These are phyloP conservation scores for Andricus curvator DNA, from an alignment of 2,888 invertebrate species.

Conservation along the genomic window DNA sequence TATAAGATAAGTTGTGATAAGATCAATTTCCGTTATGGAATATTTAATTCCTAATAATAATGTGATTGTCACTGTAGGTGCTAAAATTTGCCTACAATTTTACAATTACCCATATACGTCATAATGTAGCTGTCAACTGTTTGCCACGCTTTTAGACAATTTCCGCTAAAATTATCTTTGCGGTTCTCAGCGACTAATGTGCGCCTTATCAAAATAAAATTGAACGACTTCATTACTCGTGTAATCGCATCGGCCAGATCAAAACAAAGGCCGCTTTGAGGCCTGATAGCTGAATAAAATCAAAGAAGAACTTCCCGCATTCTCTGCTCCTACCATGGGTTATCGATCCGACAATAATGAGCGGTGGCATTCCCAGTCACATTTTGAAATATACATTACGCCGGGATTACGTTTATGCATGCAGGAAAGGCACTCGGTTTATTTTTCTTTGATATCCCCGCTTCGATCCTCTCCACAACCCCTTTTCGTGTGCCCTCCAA, in stretches of 20 bases:
- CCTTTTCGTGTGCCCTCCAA: constrained; percentile 44
- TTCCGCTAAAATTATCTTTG: no score
- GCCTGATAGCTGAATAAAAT: not conserved
- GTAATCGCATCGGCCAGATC: not conserved
- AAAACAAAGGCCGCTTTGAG: not conserved
- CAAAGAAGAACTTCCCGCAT: not conserved
- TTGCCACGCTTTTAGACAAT: no score
- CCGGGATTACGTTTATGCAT: constrained; percentile 76
- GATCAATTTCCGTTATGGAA: no score
- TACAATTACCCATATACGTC: no score
- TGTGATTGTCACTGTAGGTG: no score
- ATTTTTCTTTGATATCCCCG: constrained; percentile 77
- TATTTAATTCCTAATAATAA: no score
- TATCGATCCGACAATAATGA: constrained; percentile 72
- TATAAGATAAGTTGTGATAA: no score
- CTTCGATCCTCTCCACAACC: constrained; percentile 50
- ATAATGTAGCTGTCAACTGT: no score
- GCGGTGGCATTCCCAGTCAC: constrained; percentile 64
- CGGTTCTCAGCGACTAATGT: not conserved
- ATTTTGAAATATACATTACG: constrained; percentile 74
- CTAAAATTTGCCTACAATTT: no score
- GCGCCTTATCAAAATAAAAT: not conserved
- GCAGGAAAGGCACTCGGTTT: constrained; percentile 71
- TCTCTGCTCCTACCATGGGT: not conserved
- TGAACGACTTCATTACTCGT: not conserved